These are phyloP conservation scores for Pecten maximus DNA, from an alignment of 2,888 invertebrate genomes.

Conservation along the genomic window DNA sequence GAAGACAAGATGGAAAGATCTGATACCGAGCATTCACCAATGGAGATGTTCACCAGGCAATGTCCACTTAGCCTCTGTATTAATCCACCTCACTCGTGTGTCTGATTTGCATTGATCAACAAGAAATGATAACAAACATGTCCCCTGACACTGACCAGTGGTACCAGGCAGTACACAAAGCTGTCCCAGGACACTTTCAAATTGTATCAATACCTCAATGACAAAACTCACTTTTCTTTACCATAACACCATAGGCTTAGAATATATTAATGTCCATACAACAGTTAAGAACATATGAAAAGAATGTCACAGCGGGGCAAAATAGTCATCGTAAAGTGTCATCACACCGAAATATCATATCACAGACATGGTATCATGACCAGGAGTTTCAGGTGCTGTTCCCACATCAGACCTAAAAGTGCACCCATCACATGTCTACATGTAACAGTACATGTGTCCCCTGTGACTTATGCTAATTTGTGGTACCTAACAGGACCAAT, in stretches of 20 bases:
- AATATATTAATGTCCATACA: too few relatives aligned
- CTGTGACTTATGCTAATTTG: too few relatives aligned
- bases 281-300: too few relatives aligned
- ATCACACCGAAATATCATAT: too few relatives aligned
- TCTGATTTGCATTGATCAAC: background rate
- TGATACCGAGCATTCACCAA: background rate
- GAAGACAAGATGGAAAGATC: conserved; percentile 4
- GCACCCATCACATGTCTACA: background rate
- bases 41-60: background rate
- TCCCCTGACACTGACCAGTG: background rate
- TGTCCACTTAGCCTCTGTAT: background rate
- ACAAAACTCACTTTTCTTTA: too few relatives aligned
- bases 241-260: too few relatives aligned
- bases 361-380: too few relatives aligned
- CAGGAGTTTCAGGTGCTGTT: background rate
- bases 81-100: background rate
- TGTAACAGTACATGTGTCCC: too few relatives aligned
- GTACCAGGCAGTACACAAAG: background rate
- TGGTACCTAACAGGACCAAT: background rate
- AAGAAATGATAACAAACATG: background rate
- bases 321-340: too few relatives aligned
- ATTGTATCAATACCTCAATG: too few relatives aligned
- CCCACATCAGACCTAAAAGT: background rate
- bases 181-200: background rate
- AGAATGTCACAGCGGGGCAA: too few relatives aligned